Conservation (phyloP, 2,113 vertebrate species). For the Pygoscelis antarcticus region DNA sequence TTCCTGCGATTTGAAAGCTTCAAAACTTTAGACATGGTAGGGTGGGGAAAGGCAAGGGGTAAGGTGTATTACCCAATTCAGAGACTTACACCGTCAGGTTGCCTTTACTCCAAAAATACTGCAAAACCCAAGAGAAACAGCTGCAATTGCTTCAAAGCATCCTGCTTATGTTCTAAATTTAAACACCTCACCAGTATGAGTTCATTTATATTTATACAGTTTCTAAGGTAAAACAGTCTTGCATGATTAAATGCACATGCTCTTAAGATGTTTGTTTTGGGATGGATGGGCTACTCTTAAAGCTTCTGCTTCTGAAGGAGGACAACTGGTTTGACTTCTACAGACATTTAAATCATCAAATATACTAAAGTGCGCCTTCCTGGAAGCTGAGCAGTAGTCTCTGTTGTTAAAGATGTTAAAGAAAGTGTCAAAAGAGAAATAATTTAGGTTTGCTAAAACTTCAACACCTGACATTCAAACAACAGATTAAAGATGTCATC, state of each 20-base stretch:
- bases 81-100: background rate
- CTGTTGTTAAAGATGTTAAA: background rate
- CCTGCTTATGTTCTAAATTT: background rate
- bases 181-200: background rate
- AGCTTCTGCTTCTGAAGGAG: background rate
- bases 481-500: background rate
- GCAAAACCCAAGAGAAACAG: background rate
- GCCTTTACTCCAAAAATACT: background rate
- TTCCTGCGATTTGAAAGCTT: background rate
- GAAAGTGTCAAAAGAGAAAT: background rate
- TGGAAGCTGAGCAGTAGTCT: background rate
- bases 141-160: background rate
- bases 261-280: background rate
- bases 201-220: background rate
- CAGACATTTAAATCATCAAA: background rate
- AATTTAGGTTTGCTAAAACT: background rate
- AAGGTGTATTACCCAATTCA: background rate
- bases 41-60: background rate
- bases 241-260: background rate
- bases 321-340: background rate
- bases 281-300: background rate
- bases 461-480: background rate
- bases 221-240: background rate
- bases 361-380: background rate
- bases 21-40: background rate